Evolutionary conservation across 2,888 invertebrate species (phyloP), one percentile per base, ranked within the genome.

Genomic region (Oithona nana): DNA sequence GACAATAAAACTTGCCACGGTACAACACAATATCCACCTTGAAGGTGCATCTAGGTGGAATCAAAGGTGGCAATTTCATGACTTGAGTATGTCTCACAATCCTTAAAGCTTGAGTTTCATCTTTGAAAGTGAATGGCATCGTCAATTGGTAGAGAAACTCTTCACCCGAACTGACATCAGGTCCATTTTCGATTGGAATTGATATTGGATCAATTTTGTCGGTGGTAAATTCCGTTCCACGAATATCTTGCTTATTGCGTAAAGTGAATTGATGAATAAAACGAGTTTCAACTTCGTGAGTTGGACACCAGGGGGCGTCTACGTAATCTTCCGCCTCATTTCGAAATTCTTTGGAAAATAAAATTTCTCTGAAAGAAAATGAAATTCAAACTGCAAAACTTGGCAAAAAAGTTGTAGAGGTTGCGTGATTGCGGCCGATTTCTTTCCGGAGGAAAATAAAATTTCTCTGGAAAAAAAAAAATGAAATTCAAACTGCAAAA

Each of bases 11-110:
- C 26, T 54, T 54, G 6, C 24, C 54, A 24, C 54, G 20, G 26
- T 54, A 54, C 54, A 54, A 24, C 2, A 54, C 54, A 54, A 54
- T 54, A 6, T 54, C 26, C 26, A 54, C 54, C 54, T 26, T 54
- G 24, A 54, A 54, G 22, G 54, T 54, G 54, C 54, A 54, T 26
- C 26, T 54, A 3, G 54, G 54, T 20, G 54, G 54, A 20, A 54
- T 26, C 22, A 54, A 26, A 3, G 54, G 54, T 26, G 54, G 54
- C 6, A 54, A 26, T 11, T 54, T 54, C 24, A 54, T 4, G 54
- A 54, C 26, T 26, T 16, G 26, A 6, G 54, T 54, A 20, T 54
- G 22, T 26, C 26, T 54, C 16, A 26, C 54, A 24, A 24, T 16
- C 6, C 24, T 54, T 2, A 26, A 16, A 26, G 24, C 26, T 26